Percentiles rank a stretch among this genome's conserved stretches.
Evolutionary conservation across 2,113 vertebrate genomes (phyloP).

Genomic region (Syrrhaptes paradoxus): DNA sequence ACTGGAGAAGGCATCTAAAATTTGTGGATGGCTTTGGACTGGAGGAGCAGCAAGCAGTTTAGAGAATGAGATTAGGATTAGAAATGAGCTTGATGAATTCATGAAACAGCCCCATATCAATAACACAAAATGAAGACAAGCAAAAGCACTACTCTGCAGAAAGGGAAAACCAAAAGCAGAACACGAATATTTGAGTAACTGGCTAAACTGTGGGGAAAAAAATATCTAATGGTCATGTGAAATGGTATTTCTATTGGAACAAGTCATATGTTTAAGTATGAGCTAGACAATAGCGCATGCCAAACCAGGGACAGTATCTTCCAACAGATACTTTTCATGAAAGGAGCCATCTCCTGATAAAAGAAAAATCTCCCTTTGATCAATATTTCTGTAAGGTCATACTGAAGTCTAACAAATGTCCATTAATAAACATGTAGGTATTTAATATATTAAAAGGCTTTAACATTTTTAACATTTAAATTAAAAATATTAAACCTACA

Average conservation of each 20-base stretch:
- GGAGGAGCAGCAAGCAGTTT: neutral
- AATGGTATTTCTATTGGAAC: neutral
- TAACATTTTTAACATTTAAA: neutral
- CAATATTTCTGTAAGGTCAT: neutral
- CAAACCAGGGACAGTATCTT: neutral
- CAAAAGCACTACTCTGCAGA: neutral
- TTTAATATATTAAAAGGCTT: neutral
- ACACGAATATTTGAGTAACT: neutral
- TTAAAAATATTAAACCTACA: constrained; percentile 57
- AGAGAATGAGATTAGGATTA: neutral
- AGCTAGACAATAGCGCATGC: neutral
- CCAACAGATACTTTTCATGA: neutral
- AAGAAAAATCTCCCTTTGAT: neutral
- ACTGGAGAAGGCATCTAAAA: neutral
- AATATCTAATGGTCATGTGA: neutral
- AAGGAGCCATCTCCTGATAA: neutral
- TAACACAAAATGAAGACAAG: neutral
- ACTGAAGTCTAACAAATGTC: neutral
- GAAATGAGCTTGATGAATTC: neutral
- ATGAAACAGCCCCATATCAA: neutral
- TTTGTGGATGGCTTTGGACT: neutral
- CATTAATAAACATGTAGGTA: neutral
- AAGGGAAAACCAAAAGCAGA: neutral
- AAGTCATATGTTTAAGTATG: neutral
- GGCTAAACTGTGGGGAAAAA: neutral